phyloP scores from a whole-genome alignment of 2,113 vertebrate species.

The Eleginops maclovinus region DNA sequence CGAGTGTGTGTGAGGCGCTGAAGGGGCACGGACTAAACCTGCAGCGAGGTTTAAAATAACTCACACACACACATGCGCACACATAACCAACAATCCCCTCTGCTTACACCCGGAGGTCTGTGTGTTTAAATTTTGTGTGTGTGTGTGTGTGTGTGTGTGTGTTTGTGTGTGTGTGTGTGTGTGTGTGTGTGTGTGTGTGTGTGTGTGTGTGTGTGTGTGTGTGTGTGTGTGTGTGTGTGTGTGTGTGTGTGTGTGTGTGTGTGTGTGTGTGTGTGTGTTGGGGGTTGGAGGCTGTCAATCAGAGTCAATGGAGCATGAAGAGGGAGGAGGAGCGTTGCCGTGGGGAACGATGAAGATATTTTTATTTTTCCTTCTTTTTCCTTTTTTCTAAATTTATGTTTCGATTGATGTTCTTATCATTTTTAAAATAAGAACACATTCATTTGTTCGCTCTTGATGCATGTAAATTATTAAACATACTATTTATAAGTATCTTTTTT shows the following conservation, averaged over 20 bases:
- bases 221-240: slow-evolving; percentile 29
- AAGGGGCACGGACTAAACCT: background rate
- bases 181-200: slow-evolving; percentile 31
- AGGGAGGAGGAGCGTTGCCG: slow-evolving; percentile 64
- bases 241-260: slow-evolving; percentile 22
- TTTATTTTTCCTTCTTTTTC: background rate
- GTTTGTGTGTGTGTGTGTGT: slow-evolving; percentile 9
- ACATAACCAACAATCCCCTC: slow-evolving; percentile 20
- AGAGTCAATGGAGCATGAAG: slow-evolving; percentile 50
- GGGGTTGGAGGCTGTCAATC: slow-evolving; percentile 67
- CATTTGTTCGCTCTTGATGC: too few relatives aligned
- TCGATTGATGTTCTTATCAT: background rate
- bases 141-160: slow-evolving; percentile 5
- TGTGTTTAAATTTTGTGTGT: slow-evolving; percentile 52
- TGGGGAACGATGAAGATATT: slow-evolving; percentile 39
- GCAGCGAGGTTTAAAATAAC: background rate
- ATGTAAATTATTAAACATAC: too few relatives aligned
- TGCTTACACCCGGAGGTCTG: slow-evolving; percentile 44
- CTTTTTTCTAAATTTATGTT: background rate
- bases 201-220: slow-evolving; percentile 27
- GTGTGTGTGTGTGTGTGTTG: slow-evolving; percentile 11
- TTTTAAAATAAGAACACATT: too few relatives aligned
- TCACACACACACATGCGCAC: background rate
- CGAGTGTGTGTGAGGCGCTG: background rate
- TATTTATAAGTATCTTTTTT: background rate